Conservation (phyloP, 2,797 vertebrate species). For the Poecilia gillii region DNA sequence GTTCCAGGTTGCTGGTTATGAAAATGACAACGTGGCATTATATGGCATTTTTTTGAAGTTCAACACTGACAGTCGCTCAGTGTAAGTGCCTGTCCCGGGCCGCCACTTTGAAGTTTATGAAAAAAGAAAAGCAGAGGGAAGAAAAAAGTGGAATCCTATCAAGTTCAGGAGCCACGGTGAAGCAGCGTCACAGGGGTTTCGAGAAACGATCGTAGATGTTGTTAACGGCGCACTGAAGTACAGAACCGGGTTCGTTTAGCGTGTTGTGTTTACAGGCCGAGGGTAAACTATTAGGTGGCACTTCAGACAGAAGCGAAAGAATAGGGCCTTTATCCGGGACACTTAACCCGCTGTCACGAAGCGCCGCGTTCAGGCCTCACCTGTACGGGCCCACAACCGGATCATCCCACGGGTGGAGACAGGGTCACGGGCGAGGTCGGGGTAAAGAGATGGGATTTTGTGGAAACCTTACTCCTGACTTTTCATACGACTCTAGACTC, state of each 20-base stretch:
- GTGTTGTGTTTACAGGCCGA: slow-evolving; percentile 6
- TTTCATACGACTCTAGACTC: slow-evolving; percentile 62
- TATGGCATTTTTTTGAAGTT: slow-evolving; percentile 69
- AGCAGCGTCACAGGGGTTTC: slow-evolving; percentile 36
- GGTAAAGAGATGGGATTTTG: slow-evolving; percentile 66
- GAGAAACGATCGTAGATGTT: not conserved
- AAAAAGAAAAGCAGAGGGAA: slow-evolving; percentile 41
- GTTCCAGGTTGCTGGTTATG: slow-evolving; percentile 63
- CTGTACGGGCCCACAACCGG: slow-evolving; percentile 65
- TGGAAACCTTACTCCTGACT: slow-evolving; percentile 68
- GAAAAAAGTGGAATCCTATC: slow-evolving; percentile 39
- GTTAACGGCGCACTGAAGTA: not conserved
- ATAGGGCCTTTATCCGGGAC: slow-evolving; percentile 78
- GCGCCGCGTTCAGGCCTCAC: slow-evolving; percentile 71
- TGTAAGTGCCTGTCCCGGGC: slow-evolving; percentile 61
- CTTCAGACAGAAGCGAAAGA: slow-evolving; percentile 68
- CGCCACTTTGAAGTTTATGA: slow-evolving; percentile 69
- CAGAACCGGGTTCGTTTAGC: not conserved
- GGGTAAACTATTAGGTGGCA: slow-evolving; percentile 37
- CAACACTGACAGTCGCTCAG: slow-evolving; percentile 58
- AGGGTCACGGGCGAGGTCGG: slow-evolving; percentile 47
- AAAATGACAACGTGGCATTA: slow-evolving; percentile 70
- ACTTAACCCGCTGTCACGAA: slow-evolving; percentile 82
- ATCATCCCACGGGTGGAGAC: slow-evolving; percentile 54
- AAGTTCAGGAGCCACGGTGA: slow-evolving; percentile 50